These are phyloP conservation scores for Orestias chungarensis DNA, from an alignment of 2,797 vertebrate genomes.

Conservation along the genomic window DNA sequence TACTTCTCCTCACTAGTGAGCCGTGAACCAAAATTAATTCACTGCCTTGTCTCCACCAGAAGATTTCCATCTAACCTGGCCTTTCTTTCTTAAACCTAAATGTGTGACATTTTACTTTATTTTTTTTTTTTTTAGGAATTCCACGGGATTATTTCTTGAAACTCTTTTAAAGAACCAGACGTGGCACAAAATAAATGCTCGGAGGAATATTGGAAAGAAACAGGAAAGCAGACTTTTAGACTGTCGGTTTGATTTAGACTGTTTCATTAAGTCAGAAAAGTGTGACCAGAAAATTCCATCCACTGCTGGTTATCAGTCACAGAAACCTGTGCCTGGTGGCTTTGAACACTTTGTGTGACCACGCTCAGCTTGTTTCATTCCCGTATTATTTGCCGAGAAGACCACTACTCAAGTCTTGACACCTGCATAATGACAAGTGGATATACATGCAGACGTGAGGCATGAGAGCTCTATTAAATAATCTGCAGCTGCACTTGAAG, in stretches of 20 bases:
- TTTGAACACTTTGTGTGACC: conserved; percentile 60
- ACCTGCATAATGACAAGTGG: conserved; percentile 73
- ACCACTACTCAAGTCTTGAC: conserved; percentile 69
- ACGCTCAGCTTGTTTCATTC: conserved; percentile 66
- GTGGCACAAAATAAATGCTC: conserved; percentile 22
- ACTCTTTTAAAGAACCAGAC: conserved; percentile 33
- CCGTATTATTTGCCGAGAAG: conserved; percentile 66
- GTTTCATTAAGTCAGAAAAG: conserved; percentile 56
- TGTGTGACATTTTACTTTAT: conserved; percentile 54
- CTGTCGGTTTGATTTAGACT: conserved; percentile 41
- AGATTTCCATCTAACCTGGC: conserved; percentile 64
- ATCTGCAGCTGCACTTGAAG: conserved; percentile 52
- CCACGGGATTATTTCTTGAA: conserved; percentile 57
- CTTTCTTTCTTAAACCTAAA: conserved; percentile 64
- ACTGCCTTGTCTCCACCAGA: conserved; percentile 68
- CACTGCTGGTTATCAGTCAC: conserved; percentile 65
- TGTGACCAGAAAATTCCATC: conserved; percentile 59
- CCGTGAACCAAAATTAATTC: conserved; percentile 74
- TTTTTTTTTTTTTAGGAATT: conserved; percentile 53
- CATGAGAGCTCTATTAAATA: conserved; percentile 68
- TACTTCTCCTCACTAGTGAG: conserved; percentile 63
- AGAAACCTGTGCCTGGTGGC: conserved; percentile 54
- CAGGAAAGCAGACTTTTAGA: conserved; percentile 19
- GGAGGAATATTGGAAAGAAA: conserved; percentile 36
- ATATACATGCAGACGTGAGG: conserved; percentile 59